These are phyloP conservation scores for Bemisia tabaci DNA, from an alignment of 1,140 invertebrate genomes.

Conservation along the genomic window DNA sequence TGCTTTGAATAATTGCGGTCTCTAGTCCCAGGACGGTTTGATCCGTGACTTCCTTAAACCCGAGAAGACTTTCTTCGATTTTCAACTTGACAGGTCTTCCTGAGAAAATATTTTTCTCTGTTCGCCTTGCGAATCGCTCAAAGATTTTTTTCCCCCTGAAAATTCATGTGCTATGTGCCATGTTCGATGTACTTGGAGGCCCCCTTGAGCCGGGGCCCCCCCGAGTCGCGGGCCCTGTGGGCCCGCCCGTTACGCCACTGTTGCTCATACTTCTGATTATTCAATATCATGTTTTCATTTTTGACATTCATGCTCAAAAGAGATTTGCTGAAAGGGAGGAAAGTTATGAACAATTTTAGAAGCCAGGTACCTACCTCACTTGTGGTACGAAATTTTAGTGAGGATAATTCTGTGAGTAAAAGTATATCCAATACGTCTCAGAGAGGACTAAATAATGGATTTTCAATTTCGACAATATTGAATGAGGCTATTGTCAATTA, in stretches of 20 bases:
- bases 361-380: no score
- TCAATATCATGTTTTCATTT: no score
- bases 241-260: background rate
- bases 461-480: no score
- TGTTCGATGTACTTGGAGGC: background rate
- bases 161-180: background rate
- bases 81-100: background rate
- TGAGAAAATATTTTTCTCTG: constrained; percentile 2
- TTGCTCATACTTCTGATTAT: no score
- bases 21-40: background rate
- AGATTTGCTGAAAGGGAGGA: no score
- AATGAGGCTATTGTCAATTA: no score
- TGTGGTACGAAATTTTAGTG: no score
- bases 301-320: no score
- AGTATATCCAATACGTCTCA: no score
- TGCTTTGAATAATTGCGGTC: background rate
- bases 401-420: no score
- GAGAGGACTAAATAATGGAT: no score
- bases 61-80: background rate
- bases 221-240: constrained; percentile 1
- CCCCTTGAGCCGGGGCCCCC: background rate
- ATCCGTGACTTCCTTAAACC: background rate
- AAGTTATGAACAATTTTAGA: no score
- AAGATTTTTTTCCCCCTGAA: background rate
- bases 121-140: background rate